phyloP scores from a whole-genome alignment of 2,797 vertebrate genomes.

The Miichthys miiuy region DNA sequence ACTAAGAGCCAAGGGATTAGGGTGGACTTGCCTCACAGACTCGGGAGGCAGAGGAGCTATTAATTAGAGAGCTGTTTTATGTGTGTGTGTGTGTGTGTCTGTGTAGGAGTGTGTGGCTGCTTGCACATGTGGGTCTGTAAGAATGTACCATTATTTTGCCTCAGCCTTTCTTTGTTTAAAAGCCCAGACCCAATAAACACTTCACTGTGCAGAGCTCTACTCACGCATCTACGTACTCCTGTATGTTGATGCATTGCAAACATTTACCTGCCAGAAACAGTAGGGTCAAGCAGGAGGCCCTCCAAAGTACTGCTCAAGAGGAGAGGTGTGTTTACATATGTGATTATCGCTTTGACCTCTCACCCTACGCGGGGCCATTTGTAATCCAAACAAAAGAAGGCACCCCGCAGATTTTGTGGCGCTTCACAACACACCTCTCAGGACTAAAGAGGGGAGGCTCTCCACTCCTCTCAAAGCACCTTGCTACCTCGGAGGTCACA shows the following conservation, averaged over 20 bases:
- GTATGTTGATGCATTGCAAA: constrained; percentile 70
- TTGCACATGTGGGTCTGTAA: constrained; percentile 54
- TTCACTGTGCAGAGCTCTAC: neutral
- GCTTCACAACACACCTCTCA: constrained; percentile 54
- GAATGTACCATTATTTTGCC: constrained; percentile 57
- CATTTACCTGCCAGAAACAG: constrained; percentile 74
- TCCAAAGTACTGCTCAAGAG: constrained; percentile 54
- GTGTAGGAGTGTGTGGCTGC: constrained; percentile 21
- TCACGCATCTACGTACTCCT: constrained; percentile 31
- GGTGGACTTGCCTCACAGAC: constrained; percentile 80
- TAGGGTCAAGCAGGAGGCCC: constrained; percentile 65
- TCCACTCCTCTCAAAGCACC: constrained; percentile 59
- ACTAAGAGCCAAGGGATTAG: constrained; percentile 82
- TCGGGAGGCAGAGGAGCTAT: constrained; percentile 79
- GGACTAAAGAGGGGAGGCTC: constrained; percentile 49
- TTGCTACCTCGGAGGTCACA: constrained; percentile 78
- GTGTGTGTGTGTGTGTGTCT: constrained; percentile 32
- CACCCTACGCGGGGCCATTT: constrained; percentile 74
- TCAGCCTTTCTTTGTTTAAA: constrained; percentile 63
- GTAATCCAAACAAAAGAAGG: constrained; percentile 78
- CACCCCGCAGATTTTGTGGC: constrained; percentile 61
- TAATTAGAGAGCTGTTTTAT: constrained; percentile 74
- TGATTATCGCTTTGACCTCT: constrained; percentile 84
- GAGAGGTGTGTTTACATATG: constrained; percentile 79
- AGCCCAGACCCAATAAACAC: constrained; percentile 54